Conservation (phyloP, 2,797 vertebrate genomes). For the Falco biarmicus region DNA sequence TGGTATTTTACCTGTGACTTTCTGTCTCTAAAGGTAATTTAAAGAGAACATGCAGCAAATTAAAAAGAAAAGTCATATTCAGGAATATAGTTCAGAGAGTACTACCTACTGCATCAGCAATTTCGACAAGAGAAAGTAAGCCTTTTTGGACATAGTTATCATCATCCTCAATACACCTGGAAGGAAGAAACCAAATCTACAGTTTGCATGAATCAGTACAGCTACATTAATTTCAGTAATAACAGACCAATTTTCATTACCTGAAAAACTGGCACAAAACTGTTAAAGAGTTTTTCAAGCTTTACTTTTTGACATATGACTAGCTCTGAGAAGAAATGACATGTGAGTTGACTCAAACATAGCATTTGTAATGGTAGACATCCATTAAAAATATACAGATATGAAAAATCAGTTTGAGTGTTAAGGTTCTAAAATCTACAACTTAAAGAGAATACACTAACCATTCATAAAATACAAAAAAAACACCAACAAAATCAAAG, state of each 20-base stretch:
- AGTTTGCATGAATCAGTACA: neutral
- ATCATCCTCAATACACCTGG: neutral
- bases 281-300: neutral
- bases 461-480: neutral
- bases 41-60: neutral
- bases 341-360: neutral
- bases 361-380: neutral
- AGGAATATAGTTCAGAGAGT: neutral
- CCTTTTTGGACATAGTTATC: neutral
- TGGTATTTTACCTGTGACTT: neutral
- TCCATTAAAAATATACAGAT: neutral
- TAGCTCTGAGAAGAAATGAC: neutral
- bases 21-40: neutral
- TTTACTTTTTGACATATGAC: neutral
- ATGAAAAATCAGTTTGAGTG: neutral
- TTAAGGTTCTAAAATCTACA: neutral
- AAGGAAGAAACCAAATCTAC: constrained; percentile 6
- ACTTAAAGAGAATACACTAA: neutral
- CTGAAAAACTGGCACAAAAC: neutral
- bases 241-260: neutral
- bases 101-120: neutral
- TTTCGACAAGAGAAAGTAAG: neutral
- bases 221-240: neutral
- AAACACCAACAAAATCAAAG: neutral
- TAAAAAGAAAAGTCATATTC: neutral